Conservation (phyloP, 2,888 invertebrate species). For the Bimastos eiseni region DNA sequence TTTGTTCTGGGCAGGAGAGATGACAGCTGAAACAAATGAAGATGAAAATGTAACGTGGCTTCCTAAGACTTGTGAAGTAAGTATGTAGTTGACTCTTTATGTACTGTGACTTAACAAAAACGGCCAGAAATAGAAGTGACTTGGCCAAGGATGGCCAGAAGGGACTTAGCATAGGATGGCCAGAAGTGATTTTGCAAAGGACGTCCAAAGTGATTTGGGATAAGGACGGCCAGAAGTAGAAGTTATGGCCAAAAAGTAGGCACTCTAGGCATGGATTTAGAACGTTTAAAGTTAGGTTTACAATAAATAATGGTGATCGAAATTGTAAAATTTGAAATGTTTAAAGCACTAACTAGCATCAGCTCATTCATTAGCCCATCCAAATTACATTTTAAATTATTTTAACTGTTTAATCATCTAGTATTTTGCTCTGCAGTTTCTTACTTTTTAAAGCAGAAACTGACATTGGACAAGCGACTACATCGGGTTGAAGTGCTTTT, state of each 20-base stretch:
- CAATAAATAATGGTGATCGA: background rate
- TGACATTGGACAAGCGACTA: background rate
- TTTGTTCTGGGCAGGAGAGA: constrained; percentile 2
- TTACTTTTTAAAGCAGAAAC: background rate
- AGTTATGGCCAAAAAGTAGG: too few relatives aligned
- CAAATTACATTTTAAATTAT: too few relatives aligned
- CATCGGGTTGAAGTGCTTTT: constrained; percentile 49
- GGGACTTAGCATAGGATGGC: too few relatives aligned
- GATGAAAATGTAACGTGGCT: background rate
- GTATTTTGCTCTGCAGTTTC: background rate
- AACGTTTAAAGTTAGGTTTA: background rate
- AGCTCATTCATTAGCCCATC: too few relatives aligned
- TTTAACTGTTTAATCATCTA: too few relatives aligned
- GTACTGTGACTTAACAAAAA: background rate
- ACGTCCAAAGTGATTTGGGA: too few relatives aligned
- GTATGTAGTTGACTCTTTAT: constrained; percentile 9
- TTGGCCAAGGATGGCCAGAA: too few relatives aligned
- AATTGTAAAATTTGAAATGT: too few relatives aligned
- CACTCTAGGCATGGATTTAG: background rate
- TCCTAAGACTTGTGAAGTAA: background rate
- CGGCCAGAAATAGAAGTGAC: background rate
- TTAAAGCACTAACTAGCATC: too few relatives aligned
- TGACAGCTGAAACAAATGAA: background rate
- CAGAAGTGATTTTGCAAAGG: too few relatives aligned
- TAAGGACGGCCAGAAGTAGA: too few relatives aligned